Evolutionary conservation across 2,888 invertebrate species (phyloP).

Genomic region (Cinara cedri): DNA sequence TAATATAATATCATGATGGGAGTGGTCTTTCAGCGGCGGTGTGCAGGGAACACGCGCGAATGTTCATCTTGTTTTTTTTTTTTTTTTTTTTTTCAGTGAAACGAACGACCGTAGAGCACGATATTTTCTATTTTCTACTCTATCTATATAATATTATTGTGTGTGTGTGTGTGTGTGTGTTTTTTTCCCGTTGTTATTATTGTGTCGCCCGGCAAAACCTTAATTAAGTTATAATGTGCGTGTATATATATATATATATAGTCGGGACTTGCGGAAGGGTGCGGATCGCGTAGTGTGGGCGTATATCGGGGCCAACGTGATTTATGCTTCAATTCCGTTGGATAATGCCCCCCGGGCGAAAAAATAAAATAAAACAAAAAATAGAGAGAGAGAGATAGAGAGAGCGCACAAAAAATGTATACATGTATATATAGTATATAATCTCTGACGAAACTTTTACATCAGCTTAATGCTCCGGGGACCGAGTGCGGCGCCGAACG

Average conservation of each 20-base stretch:
- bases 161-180: too few species aligned
- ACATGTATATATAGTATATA: background rate
- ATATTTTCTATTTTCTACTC: constrained; percentile 23
- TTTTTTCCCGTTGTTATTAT: background rate
- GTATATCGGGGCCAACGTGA: constrained; percentile 46
- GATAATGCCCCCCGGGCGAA: constrained; percentile 19
- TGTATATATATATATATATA: background rate
- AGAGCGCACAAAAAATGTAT: background rate
- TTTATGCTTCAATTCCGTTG: constrained; percentile 51
- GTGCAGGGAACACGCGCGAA: constrained; percentile 19
- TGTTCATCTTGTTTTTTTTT: constrained; percentile 8
- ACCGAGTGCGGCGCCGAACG: constrained; percentile 28
- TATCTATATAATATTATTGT: background rate
- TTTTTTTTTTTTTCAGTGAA: background rate
- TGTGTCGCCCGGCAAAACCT: constrained; percentile 14
- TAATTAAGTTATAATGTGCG: constrained; percentile 54
- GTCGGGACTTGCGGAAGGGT: background rate
- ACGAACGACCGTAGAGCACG: constrained; percentile 41
- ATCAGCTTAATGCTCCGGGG: constrained; percentile 46
- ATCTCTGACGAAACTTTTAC: constrained; percentile 46
- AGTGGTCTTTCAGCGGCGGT: too few species aligned
- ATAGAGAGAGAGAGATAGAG: background rate
- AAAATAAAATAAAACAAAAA: background rate
- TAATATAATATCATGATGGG: constrained; percentile 15
- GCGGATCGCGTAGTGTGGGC: constrained; percentile 25